A percentile compares a stretch with the other conserved stretches of the same genome.
These are phyloP conservation scores for Amphipyra tragopoginis DNA, from an alignment of 2,888 invertebrate species.

Conservation along the genomic window DNA sequence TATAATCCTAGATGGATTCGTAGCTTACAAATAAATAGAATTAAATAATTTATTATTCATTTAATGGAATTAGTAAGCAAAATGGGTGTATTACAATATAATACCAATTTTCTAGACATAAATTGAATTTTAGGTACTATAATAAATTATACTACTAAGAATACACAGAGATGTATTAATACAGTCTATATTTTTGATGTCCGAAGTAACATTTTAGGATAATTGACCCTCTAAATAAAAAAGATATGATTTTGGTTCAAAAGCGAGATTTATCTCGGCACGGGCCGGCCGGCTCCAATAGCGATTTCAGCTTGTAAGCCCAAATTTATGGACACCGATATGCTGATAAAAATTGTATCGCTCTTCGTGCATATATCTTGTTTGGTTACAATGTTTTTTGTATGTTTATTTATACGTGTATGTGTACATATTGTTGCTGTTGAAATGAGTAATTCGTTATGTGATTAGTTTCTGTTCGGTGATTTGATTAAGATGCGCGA, in stretches of 20 bases:
- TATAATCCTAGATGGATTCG: conserved; percentile 25
- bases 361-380: conserved; percentile 74
- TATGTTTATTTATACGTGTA: conserved; percentile 28
- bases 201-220: not conserved
- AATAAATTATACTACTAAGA: too few relatives aligned
- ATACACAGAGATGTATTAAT: too few relatives aligned
- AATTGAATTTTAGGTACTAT: too few relatives aligned
- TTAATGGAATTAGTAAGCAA: conserved; percentile 27
- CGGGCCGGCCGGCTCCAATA: conserved; percentile 64
- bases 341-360: conserved; percentile 85
- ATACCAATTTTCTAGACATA: not conserved
- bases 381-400: conserved; percentile 27
- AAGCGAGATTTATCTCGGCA: conserved; percentile 73
- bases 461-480: not conserved
- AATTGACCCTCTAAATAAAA: conserved; percentile 53
- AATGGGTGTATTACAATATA: not conserved
- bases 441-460: not conserved
- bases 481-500: too few relatives aligned
- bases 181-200: too few relatives aligned
- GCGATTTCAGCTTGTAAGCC: conserved; percentile 80
- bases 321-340: conserved; percentile 82
- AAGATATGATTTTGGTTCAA: conserved; percentile 61
- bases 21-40: conserved; percentile 33
- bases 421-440: not conserved
- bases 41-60: conserved; percentile 24